Evolutionary conservation across 2,888 invertebrate genomes (phyloP).

Genomic region (Reticulitermes lucifugus): DNA sequence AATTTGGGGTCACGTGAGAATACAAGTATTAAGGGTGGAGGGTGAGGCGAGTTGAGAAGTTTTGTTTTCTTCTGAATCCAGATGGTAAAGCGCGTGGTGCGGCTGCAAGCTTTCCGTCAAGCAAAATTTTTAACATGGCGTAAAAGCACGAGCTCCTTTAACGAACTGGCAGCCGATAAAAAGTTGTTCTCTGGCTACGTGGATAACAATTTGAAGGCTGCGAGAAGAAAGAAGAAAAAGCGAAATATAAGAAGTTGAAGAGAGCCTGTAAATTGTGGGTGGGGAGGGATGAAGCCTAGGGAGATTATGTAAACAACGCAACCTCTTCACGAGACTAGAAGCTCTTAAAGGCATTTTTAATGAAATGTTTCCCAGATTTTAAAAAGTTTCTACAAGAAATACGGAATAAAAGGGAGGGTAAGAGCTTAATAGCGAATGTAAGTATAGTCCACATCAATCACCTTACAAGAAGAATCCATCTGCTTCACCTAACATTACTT

Average conservation of each 20-base stretch:
- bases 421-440: slow-evolving; percentile 6
- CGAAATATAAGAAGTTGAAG: background rate
- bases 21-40: too few species aligned
- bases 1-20: too few species aligned
- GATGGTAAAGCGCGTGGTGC: background rate
- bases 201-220: slow-evolving; percentile 22
- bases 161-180: slow-evolving; percentile 11
- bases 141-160: background rate
- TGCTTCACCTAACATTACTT: background rate
- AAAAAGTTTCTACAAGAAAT: slow-evolving; percentile 6
- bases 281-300: background rate
- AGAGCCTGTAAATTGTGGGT: slow-evolving; percentile 1
- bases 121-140: background rate
- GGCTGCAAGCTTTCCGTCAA: background rate
- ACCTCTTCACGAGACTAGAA: background rate
- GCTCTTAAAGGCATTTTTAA: slow-evolving; percentile 25
- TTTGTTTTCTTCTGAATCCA: background rate
- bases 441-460: slow-evolving; percentile 1
- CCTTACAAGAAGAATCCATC: background rate
- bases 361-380: slow-evolving; percentile 29
- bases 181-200: background rate
- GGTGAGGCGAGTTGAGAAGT: too few species aligned
- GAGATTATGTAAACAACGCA: slow-evolving; percentile 32
- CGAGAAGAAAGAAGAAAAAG: background rate
- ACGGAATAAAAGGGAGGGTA: background rate